These are phyloP conservation scores for Solenodon paradoxus DNA, from an alignment of 2,113 vertebrate genomes.

Conservation along the genomic window DNA sequence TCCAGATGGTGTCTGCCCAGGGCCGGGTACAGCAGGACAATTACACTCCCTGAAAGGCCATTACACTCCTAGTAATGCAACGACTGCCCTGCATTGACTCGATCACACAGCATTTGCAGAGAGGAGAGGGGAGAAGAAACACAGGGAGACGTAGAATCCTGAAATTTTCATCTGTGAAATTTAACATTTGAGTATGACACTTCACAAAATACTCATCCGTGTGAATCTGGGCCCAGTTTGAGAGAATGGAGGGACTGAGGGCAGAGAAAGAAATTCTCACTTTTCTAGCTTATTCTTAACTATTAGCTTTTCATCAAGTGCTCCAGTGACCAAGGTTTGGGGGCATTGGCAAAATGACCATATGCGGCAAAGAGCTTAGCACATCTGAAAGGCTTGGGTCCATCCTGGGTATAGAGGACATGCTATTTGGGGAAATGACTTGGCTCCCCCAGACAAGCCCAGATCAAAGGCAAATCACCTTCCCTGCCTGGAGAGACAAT, in stretches of 20 bases:
- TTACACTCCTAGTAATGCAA: conserved; percentile 35
- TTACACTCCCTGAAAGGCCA: conserved; percentile 56
- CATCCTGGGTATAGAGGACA: not conserved
- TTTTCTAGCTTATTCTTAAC: conserved; percentile 14
- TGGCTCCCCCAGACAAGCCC: not conserved
- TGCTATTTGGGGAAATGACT: not conserved
- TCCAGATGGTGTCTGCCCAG: conserved; percentile 62
- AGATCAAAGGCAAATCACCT: not conserved
- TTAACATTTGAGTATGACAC: not conserved
- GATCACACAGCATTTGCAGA: conserved; percentile 49
- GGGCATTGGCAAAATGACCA: not conserved
- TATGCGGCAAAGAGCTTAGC: not conserved
- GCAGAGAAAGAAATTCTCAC: conserved; percentile 22
- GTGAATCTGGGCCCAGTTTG: not conserved
- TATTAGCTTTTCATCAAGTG: not conserved
- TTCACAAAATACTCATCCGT: conserved; percentile 12
- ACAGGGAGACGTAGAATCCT: not conserved
- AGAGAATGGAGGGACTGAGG: not conserved
- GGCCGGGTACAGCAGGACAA: conserved; percentile 51
- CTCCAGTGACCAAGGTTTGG: not conserved
- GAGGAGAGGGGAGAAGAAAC: not conserved
- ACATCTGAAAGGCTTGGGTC: not conserved
- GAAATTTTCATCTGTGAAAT: conserved; percentile 31
- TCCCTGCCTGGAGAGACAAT: not conserved
- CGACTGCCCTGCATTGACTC: conserved; percentile 1